Evolutionary conservation across 1,140 invertebrate species (phyloP).

Genomic region (Monomorium pharaonis): DNA sequence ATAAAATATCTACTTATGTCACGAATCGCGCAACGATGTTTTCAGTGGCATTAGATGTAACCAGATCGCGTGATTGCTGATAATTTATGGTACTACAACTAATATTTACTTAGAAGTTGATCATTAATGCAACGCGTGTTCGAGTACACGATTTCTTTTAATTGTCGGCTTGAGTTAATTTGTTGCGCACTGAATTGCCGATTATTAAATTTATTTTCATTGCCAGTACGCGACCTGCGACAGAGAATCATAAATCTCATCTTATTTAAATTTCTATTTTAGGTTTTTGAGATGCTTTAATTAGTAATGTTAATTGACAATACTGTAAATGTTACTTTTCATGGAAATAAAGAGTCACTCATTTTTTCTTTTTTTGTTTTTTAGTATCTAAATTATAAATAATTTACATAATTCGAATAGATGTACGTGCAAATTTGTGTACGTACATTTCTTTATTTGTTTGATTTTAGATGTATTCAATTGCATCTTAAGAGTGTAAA

Average conservation of each 20-base stretch:
- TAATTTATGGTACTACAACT: constrained; percentile 15
- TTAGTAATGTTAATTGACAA: background rate
- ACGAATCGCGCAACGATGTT: background rate
- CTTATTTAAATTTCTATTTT: background rate
- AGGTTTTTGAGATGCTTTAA: background rate
- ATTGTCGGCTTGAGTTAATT: background rate
- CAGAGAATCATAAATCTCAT: background rate
- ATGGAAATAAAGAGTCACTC: background rate
- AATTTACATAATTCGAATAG: background rate
- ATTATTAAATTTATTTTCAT: constrained; percentile 4
- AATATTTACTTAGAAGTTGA: constrained; percentile 23
- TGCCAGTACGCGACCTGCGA: background rate
- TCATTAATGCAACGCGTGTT: constrained; percentile 1
- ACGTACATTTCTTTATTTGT: background rate
- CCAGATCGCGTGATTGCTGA: background rate
- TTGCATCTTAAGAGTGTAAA: background rate
- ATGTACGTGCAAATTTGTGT: background rate
- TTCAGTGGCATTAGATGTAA: background rate
- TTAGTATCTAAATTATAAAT: background rate
- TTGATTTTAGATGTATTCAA: background rate
- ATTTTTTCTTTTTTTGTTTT: too few species aligned
- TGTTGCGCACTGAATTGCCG: background rate
- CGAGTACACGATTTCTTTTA: background rate
- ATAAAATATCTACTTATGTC: background rate
- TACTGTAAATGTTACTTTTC: background rate